A percentile compares a stretch with the other conserved stretches of the same genome.
Conservation (phyloP, 2,888 invertebrate species). For the Drosophila kuntzei region DNA sequence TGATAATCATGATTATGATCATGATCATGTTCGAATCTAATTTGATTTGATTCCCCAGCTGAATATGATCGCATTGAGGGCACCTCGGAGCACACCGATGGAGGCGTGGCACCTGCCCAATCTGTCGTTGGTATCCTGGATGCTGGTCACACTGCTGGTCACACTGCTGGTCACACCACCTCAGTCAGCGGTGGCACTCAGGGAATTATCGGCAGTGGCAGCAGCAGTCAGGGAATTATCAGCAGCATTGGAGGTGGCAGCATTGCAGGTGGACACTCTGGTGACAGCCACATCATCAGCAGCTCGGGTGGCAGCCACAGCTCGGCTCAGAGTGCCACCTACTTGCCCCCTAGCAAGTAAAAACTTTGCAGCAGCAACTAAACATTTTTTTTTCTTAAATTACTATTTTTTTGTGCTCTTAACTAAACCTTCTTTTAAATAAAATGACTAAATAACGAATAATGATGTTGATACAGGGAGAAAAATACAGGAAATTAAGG, state of each 20-base stretch:
- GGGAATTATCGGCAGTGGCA: slow-evolving; percentile 15
- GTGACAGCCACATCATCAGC: slow-evolving; percentile 13
- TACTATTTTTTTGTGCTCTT: slow-evolving; percentile 8
- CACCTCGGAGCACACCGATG: slow-evolving; percentile 81
- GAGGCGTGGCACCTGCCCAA: slow-evolving; percentile 82
- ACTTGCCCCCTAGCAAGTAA: slow-evolving; percentile 71
- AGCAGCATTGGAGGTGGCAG: slow-evolving; percentile 14
- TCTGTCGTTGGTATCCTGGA: slow-evolving; percentile 83
- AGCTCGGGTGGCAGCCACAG: slow-evolving; percentile 32
- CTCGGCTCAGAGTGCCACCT: slow-evolving; percentile 58
- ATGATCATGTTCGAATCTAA: no score
- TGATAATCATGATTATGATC: no score
- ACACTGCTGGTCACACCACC: slow-evolving; percentile 17
- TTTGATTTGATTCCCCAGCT: slow-evolving; percentile 66
- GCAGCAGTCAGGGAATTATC: slow-evolving; percentile 24
- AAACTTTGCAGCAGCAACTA: not conserved
- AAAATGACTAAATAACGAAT: slow-evolving; percentile 15
- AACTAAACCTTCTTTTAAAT: slow-evolving; percentile 1
- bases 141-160: slow-evolving; percentile 51
- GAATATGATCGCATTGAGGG: slow-evolving; percentile 83
- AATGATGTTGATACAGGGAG: not conserved
- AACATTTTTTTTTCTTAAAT: slow-evolving; percentile 39
- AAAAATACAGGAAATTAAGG: not conserved
- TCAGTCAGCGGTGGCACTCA: slow-evolving; percentile 13
- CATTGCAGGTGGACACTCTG: slow-evolving; percentile 25